phyloP scores from a whole-genome alignment of 1,140 invertebrate genomes.

The Monomorium pharaonis region DNA sequence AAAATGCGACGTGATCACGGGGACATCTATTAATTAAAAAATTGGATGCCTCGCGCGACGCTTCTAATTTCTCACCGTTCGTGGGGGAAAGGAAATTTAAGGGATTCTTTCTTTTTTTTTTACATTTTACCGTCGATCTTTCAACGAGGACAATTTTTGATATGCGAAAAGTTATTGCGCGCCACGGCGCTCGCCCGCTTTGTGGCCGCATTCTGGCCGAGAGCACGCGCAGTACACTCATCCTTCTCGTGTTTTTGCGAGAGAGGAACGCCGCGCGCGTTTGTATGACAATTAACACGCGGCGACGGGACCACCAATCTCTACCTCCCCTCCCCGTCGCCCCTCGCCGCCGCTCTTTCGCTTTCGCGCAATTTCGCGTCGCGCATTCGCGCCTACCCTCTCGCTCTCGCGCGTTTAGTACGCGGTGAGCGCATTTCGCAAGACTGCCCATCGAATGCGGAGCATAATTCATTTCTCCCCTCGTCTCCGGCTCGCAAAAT shows the following conservation, averaged over 20 bases:
- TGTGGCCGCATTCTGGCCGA: too few relatives aligned
- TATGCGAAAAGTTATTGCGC: too few relatives aligned
- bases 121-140: background rate
- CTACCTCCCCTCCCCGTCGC: slow-evolving; percentile 1
- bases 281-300: slow-evolving; percentile 79
- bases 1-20: background rate
- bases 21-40: background rate
- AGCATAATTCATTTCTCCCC: background rate
- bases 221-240: background rate
- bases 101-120: too few relatives aligned
- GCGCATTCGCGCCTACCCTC: background rate
- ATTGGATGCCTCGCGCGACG: background rate
- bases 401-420: background rate
- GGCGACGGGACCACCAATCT: slow-evolving; percentile 69
- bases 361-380: slow-evolving; percentile 38
- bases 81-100: background rate
- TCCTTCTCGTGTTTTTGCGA: slow-evolving; percentile 71
- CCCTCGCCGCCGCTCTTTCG: slow-evolving; percentile 17
- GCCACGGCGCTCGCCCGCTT: background rate
- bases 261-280: slow-evolving; percentile 66
- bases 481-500: background rate
- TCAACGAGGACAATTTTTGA: background rate
- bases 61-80: background rate
- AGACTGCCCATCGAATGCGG: background rate
- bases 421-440: background rate